Evolutionary conservation across 2,888 invertebrate species (phyloP), one percentile per base, ranked within the genome.

Genomic region (Zonitis immaculata): DNA sequence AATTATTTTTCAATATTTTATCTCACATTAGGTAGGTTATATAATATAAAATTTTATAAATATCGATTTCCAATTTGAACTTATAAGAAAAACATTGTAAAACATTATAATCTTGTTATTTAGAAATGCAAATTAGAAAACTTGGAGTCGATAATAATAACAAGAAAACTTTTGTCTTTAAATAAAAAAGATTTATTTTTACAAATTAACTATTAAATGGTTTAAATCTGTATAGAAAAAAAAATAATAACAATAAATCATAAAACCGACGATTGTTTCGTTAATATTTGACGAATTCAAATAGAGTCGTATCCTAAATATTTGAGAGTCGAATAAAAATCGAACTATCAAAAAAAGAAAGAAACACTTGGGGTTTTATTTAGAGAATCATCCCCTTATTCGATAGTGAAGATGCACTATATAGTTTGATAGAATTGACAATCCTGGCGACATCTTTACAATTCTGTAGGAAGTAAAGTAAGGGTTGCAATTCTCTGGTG

Each of bases 401-500:
- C 42, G 18, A 42, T 42, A 58, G 45, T 47, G 48, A 26, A 27
- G 47, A 25, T 22, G 35, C 43, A n/a, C n/a, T n/a, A n/a, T n/a
- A n/a, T n/a, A n/a, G n/a, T n/a, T n/a, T n/a, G n/a, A n/a, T n/a
- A n/a, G n/a, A 42, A 12, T 12, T 14, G 48, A 26, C 47, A 43
- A 42, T 39, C 12, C 20, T 22, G 47, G 58, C 58, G 58, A 58
- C 58, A 52, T 58, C 58, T 58, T 44, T 49, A 18, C 30, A 47
- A 44, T 47, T 43, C 42, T 16, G 26, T 11, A 3, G 12, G 42
- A 52, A 50, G n/a, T 20, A 14, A 14, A 14, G 9, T 35, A 42
- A 35, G 58, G 55, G 58, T 52, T 49, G 58, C 32, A 28, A 42
- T 49, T 47, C 26, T 44, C 32, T 45, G 12, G 6, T 32, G 11